Base-by-base conservation (phyloP, 37 sponge, comb jelly and placozoan genomes). In the Chondrosia reniformis region DNA sequence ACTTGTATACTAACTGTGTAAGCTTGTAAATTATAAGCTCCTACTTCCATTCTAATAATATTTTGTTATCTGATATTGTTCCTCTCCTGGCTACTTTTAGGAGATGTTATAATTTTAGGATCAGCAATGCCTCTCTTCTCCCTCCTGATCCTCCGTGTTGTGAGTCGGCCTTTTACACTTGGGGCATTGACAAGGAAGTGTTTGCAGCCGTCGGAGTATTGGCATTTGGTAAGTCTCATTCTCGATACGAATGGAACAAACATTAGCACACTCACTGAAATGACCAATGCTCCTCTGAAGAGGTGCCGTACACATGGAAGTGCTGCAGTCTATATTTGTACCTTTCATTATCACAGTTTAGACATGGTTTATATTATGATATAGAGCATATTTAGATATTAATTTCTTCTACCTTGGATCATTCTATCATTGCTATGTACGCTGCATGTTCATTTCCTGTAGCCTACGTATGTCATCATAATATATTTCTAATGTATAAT, bases 391-490 rank as follows among this genome's bases (percentile, higher is more conserved):
- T n/a, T n/a, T n/a, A n/a, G n/a, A n/a, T n/a, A n/a, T n/a, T n/a
- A n/a, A 49, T 12, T 49, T 15, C 54, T 15, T 49, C 54, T 49
- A 17, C 54, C 12, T 49, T 49, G 52, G 52, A 49, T 19, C 10
- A 10, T 19, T 10, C 15, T 49, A 49, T 15, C 15, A 49, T 15
- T 49, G 15, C 52, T n/a, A n/a, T n/a, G n/a, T n/a, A 49, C 52
- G 10, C 52, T 61, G 25, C 63, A 61, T 21, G 32, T 31, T 28
- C 38, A 21, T 34, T 17, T 27, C 38, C 39, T 46, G 0, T 63
- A 90, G 91, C 91, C 34, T 94, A 84, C 69, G 89, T 94, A 25
- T 94, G 95, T 52, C 95, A 94, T 76, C 95, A 94, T 88, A 94
- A 94, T 78, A 94, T 84, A 49, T 89, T 90, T 76, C 88, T 94